Base-by-base conservation (phyloP, 2,113 vertebrate genomes). In the Syngnathus scovelli region DNA sequence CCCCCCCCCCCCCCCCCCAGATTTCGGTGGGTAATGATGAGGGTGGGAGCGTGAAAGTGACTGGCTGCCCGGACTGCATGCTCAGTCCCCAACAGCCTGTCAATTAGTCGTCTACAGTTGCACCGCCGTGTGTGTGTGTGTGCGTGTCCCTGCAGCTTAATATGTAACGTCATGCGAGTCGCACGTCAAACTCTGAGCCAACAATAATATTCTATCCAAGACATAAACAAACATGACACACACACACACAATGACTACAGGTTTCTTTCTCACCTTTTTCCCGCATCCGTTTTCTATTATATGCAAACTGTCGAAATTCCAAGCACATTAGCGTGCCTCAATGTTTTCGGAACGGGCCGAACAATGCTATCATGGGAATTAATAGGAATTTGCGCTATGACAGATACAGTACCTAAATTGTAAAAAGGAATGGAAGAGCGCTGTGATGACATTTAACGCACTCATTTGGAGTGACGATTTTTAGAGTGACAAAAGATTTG, bases 1-100 rank as follows among this genome's bases (percentile, higher is more conserved):
- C 51, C 71, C 68, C 67, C 68, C 60, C 64, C 48, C 69, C 54
- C 44, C 46, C 58, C 36, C 43, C n/a, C n/a, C n/a, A n/a, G n/a
- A n/a, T n/a, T n/a, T 69, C 75, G 78, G 78, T 82, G 80, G 69
- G 70, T 66, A 74, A 61, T 38, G 8, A 64, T n/a, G 75, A 77
- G 70, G 79, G 85, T 77, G 83, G 77, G 84, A 88, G 87, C 87
- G 84, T 91, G 89, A 91, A 91, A 90, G 90, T 91, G 89, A 90
- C 88, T 79, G 87, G 76, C 73, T 85, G 88, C 86, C 80, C 74
- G 76, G 73, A 78, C 87, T 54, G 67, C 27, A 33, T 33, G 79
- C 79, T 78, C 73, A 41, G 44, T 87, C 86, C 84, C 76, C 86
- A 86, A 64, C 84, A 86, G 83, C 75, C 84, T 89, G 86, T 91